Base-by-base conservation (phyloP, 2,888 invertebrate genomes). In the Hesperia comma region DNA sequence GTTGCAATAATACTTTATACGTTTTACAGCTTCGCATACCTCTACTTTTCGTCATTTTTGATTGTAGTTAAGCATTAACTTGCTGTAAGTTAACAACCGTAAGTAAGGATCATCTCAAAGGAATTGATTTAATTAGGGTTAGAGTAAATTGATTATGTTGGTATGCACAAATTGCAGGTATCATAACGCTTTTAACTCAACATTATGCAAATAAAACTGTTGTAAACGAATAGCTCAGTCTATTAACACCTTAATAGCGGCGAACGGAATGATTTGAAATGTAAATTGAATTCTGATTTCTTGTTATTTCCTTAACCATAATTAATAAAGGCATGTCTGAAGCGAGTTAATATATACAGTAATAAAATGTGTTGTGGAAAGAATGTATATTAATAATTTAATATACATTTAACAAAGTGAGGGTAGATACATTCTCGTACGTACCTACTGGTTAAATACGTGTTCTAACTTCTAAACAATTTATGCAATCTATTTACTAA, bases 201-300 rank as follows among this genome's bases (percentile, higher is more conserved):
- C 19, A 63, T 68, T 63, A 60, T 68, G 58, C 63, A 68, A 61
- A 63, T 61, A 61, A 55, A 62, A 60, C 33, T 43, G 40, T 19
- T 51, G 43, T 60, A 63, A 58, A 63, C 15, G 57, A 63, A 63
- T 60, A 54, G 51, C 14, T 46, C 33, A 62, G 53, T 62, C 62
- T 62, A 68, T 68, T 62, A 68, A 62, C 62, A 68, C 67, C 51
- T 43, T 62, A 68, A 67, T 67, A 67, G 40, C 67, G 49, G 67
- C 46, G 56, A 56, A 49, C 21, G 49, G 49, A 56, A 49, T 33
- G 49, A 61, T 56, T 67, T 67, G 33, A 55, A 67, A 67, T 67
- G 55, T 49, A 67, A 67, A 67, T 67, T 40, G 55, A 55, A 61
- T 67, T 61, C 61, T 67, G 26, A 55, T 67, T 66, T 67, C 67